Evolutionary conservation across 2,888 invertebrate genomes (phyloP).

Genomic region (Epistrophella euchroma): DNA sequence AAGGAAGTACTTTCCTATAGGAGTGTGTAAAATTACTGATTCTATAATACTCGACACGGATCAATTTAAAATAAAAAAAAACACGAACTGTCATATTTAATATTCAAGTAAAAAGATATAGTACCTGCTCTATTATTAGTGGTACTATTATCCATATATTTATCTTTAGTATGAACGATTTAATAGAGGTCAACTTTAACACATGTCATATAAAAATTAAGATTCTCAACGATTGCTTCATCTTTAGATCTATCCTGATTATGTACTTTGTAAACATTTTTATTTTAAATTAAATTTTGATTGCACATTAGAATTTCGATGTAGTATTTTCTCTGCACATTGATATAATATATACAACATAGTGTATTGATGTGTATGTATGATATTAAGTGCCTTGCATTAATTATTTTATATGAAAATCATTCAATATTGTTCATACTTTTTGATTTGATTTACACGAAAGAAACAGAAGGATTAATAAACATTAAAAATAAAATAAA

Average conservation of each 20-base stretch:
- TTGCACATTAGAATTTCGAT: slow-evolving; percentile 9
- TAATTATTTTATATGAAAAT: slow-evolving; percentile 49
- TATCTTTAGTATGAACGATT: too few relatives aligned
- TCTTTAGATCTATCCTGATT: slow-evolving; percentile 28
- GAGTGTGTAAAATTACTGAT: too few relatives aligned
- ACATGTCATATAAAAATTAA: too few relatives aligned
- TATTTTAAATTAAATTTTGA: slow-evolving; percentile 9
- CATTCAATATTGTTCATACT: slow-evolving; percentile 63
- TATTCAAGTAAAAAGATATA: too few relatives aligned
- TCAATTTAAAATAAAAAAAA: too few relatives aligned
- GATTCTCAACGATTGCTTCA: neutral
- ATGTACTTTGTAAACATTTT: slow-evolving; percentile 55
- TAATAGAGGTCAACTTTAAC: too few relatives aligned
- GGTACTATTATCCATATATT: too few relatives aligned
- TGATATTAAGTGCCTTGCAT: slow-evolving; percentile 69
- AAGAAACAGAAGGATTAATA: slow-evolving; percentile 75
- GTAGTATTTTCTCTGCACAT: slow-evolving; percentile 67
- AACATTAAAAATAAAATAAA: slow-evolving; percentile 71
- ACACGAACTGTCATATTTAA: too few relatives aligned
- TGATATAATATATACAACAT: slow-evolving; percentile 75
- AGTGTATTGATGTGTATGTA: slow-evolving; percentile 69
- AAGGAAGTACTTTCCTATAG: too few relatives aligned
- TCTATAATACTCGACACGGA: too few relatives aligned
- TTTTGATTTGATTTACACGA: slow-evolving; percentile 66
- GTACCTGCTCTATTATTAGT: too few relatives aligned